These are phyloP conservation scores for Chymomyza amoena DNA, from an alignment of 2,888 invertebrate genomes.

Conservation along the genomic window DNA sequence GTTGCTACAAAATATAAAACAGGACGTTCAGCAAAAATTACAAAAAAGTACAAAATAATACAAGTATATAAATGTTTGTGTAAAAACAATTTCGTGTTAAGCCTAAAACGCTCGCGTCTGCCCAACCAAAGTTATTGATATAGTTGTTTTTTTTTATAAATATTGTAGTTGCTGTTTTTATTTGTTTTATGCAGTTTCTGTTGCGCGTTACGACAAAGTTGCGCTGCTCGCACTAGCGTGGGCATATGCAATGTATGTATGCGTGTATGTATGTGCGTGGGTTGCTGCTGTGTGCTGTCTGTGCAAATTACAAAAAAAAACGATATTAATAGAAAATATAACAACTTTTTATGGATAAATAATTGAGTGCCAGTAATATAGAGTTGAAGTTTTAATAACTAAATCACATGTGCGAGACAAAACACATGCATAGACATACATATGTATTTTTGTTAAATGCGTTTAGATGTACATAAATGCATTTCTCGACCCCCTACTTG, in stretches of 20 bases:
- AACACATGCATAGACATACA: conserved; percentile 17
- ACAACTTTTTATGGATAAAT: conserved; percentile 12
- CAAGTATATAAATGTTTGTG: not conserved
- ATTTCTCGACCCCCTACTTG: not conserved
- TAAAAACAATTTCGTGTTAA: not conserved
- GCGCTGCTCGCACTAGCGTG: not conserved
- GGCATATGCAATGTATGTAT: conserved; percentile 37
- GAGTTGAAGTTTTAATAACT: conserved; percentile 1
- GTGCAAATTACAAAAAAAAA: not conserved
- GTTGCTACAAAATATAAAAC: not conserved
- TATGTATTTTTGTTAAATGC: conserved; percentile 30
- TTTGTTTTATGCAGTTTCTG: not conserved
- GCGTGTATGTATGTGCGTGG: conserved; percentile 23
- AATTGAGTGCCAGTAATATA: not conserved
- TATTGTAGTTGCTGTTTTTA: not conserved
- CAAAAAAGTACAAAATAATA: not conserved
- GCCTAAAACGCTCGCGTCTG: not conserved
- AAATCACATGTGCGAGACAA: conserved; percentile 18
- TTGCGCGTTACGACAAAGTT: not conserved
- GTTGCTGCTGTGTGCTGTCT: conserved; percentile 7
- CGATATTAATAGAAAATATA: conserved; percentile 10
- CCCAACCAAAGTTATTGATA: no score
- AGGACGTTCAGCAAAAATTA: not conserved
- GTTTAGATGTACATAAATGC: not conserved
- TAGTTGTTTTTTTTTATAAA: no score